Base-by-base conservation (phyloP, 2,113 vertebrate species). In the Falcunculus frontatus region DNA sequence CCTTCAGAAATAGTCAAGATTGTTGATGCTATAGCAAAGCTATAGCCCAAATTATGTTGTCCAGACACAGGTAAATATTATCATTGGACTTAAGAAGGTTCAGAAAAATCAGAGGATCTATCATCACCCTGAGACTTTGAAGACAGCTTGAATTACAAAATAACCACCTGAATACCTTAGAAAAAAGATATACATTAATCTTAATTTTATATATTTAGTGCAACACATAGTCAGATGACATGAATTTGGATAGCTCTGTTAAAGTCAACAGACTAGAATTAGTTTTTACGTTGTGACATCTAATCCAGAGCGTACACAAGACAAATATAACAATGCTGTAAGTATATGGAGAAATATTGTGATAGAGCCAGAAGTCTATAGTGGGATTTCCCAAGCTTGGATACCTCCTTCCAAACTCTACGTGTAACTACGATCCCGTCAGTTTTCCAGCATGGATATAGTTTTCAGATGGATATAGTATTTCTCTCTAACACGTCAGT, bases 371-470 rank as follows among this genome's bases (percentile, higher is more conserved):
- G 46, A 41, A 67, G 13, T 21, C 39, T 63, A 42, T 5, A 86
- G 39, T 46, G 35, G 52, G 50, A 63, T 87, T 91, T 80, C 41
- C 15, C 62, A 35, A 8, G 2, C 20, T 52, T 64, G 15, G 52
- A 64, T 46, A 35, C 16, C 42, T 67, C 27, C 20, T 70, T 73
- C 78, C 42, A 87, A 87, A 84, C 3, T 69, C 37, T 29, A 9
- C 3, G 1, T 13, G 26, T 27, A 65, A 39, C 20, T 69, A 22
- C 0, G 0, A 25, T 81, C n/a, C 62, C 86, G 37, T 55, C 88
- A 88, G 55, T 63, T 94, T 87, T 55, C 56, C 59, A 69, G 32
- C 50, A 30, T 21, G 23, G n/a, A 26, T 37, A 37, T 17, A 11
- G 9, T 26, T 19, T 78, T 90, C 68, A 84, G 27, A 52, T 80